phyloP scores from a whole-genome alignment of 2,888 invertebrate genomes.

The Homarus gammarus region DNA sequence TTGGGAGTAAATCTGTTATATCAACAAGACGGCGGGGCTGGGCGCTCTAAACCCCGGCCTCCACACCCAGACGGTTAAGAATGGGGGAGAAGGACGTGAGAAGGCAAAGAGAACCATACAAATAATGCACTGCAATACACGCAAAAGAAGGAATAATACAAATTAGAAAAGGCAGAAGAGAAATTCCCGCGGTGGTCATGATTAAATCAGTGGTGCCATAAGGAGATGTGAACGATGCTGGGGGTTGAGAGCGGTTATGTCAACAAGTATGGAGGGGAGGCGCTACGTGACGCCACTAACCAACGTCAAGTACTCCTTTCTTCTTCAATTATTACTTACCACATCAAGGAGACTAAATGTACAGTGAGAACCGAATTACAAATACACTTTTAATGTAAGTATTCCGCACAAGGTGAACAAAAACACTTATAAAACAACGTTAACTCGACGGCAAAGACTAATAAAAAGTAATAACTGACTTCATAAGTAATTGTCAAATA shows the following conservation, averaged over 20 bases:
- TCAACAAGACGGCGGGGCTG: not conserved
- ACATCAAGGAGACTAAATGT: too few species aligned
- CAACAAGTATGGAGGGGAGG: not conserved
- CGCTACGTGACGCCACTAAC: not conserved
- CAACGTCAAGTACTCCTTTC: too few species aligned
- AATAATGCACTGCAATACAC: not conserved
- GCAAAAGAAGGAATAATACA: not conserved
- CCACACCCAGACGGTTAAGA: not conserved
- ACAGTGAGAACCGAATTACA: too few species aligned
- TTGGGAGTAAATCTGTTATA: slow-evolving; percentile 24
- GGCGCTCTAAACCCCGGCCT: not conserved
- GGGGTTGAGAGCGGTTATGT: not conserved
- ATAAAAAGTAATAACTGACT: too few species aligned
- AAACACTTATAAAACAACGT: too few species aligned
- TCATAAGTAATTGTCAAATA: too few species aligned
- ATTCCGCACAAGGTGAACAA: too few species aligned
- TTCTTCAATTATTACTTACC: too few species aligned
- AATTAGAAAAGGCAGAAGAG: not conserved
- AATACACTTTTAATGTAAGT: too few species aligned
- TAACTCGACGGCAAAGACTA: too few species aligned
- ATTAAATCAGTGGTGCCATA: not conserved
- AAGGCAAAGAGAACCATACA: not conserved
- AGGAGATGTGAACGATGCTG: not conserved
- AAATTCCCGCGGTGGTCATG: not conserved
- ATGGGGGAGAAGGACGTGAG: not conserved